Conservation (phyloP, 2,113 vertebrate genomes). For the Hylia prasina region DNA sequence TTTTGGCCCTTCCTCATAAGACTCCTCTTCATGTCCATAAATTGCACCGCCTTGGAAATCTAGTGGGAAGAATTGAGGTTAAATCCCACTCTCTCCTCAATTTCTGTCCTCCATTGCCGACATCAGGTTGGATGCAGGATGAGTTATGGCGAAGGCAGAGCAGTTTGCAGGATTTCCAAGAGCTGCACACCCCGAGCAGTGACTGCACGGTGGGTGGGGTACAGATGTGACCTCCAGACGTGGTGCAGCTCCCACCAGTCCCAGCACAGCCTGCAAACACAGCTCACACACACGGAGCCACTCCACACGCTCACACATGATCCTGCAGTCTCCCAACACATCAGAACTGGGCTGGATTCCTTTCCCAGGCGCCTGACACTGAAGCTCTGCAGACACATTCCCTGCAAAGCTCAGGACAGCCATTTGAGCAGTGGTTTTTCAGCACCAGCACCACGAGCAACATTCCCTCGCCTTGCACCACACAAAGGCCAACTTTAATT, state of each 20-base stretch:
- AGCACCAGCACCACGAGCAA: not conserved
- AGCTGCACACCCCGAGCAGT: accelerated
- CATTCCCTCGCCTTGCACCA: not conserved
- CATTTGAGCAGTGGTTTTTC: not conserved
- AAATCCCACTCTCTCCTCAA: not conserved
- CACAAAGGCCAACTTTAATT: not conserved
- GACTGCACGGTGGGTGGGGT: accelerated
- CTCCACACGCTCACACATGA: accelerated
- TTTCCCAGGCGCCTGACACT: not conserved
- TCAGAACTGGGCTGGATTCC: not conserved
- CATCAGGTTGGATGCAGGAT: not conserved
- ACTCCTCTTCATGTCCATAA: not conserved
- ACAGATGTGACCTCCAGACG: not conserved
- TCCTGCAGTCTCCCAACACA: not conserved
- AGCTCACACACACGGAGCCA: not conserved
- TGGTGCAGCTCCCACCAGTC: not conserved
- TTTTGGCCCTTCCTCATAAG: not conserved
- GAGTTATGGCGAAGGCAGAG: not conserved
- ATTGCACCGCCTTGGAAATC: not conserved
- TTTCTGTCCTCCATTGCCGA: not conserved
- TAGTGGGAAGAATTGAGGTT: not conserved
- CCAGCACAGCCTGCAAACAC: not conserved
- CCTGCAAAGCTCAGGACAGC: not conserved
- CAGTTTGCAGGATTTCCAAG: not conserved
- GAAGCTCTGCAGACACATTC: not conserved